phyloP scores from a whole-genome alignment of 2,797 vertebrate species.

The Trachurus trachurus region DNA sequence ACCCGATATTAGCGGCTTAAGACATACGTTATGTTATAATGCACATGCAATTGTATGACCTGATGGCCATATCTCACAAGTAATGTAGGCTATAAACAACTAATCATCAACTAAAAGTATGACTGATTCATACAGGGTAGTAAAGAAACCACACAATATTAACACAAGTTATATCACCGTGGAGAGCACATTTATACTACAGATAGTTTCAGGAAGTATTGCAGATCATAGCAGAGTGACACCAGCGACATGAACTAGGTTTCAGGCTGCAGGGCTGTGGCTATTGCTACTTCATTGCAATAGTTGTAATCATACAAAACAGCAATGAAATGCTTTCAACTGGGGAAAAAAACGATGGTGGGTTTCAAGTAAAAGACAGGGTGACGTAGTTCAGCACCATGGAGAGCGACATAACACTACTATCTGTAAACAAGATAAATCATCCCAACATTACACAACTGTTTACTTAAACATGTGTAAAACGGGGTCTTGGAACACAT shows the following conservation, averaged over 20 bases:
- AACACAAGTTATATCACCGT: not conserved
- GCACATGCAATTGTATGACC: fast-evolving
- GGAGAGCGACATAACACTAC: not conserved
- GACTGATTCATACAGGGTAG: not conserved
- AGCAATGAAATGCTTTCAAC: not conserved
- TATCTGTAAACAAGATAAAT: fast-evolving
- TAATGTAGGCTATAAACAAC: no score
- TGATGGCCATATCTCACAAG: fast-evolving
- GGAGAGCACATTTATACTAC: slow-evolving; percentile 1
- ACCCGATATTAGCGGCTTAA: no score
- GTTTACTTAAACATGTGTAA: not conserved
- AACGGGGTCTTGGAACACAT: not conserved
- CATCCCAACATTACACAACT: fast-evolving
- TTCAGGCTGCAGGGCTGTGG: fast-evolving
- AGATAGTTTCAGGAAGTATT: not conserved
- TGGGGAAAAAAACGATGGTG: fast-evolving
- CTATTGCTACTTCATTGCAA: fast-evolving
- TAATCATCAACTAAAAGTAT: not conserved
- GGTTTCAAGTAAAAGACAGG: fast-evolving
- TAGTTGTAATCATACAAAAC: fast-evolving
- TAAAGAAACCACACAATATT: not conserved
- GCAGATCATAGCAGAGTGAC: not conserved
- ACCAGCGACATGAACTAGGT: fast-evolving
- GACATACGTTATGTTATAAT: no score
- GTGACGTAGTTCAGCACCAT: not conserved